Conservation (phyloP, 2,113 vertebrate genomes). For the Rhinopomastus cyanomelas region DNA sequence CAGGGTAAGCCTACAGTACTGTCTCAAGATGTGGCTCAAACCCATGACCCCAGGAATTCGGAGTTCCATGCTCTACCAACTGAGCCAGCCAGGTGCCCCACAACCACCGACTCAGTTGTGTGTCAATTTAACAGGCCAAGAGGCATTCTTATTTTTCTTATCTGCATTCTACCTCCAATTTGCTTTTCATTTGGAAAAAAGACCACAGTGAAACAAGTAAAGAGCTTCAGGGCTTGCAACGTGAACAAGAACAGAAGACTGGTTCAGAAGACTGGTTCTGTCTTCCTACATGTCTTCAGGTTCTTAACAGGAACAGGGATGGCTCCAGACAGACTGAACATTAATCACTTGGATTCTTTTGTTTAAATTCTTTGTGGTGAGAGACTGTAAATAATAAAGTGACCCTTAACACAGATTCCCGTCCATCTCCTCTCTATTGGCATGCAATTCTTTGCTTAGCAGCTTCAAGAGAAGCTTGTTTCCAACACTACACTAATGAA, state of each 20-base stretch:
- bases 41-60: too few species aligned
- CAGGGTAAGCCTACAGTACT: too few species aligned
- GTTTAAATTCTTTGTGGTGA: slow-evolving; percentile 17
- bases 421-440: neutral
- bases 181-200: neutral
- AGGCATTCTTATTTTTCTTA: neutral
- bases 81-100: too few species aligned
- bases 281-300: neutral
- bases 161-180: neutral
- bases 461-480: neutral
- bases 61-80: too few species aligned
- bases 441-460: neutral
- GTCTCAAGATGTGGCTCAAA: too few species aligned
- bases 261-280: neutral
- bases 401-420: slow-evolving; percentile 16
- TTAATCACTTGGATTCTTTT: slow-evolving; percentile 19
- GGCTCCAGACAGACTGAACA: neutral
- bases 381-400: slow-evolving; percentile 32
- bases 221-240: neutral
- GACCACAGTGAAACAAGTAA: neutral
- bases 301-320: neutral
- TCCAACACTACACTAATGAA: neutral
- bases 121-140: neutral
- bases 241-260: neutral
- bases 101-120: neutral